A percentile compares a stretch with the other conserved stretches of the same genome.
Evolutionary conservation across 2,888 invertebrate species (phyloP).

Genomic region (Campaea margaritaria): DNA sequence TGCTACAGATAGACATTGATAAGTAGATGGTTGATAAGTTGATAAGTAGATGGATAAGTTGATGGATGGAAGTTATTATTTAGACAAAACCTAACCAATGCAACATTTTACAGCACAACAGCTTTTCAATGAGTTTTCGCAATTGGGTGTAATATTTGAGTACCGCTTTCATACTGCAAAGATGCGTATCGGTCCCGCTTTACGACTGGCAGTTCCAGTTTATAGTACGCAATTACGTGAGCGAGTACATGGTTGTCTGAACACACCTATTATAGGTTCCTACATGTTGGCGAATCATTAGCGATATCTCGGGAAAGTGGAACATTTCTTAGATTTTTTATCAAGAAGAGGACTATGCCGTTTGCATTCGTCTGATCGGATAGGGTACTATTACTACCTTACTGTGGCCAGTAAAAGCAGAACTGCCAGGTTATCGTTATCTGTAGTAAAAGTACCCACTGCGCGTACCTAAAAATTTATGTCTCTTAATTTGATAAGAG

Average conservation of each 20-base stretch:
- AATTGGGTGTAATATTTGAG: conserved; percentile 11
- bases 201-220: conserved; percentile 60
- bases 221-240: conserved; percentile 52
- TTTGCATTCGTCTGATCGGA: no score
- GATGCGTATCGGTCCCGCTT: conserved; percentile 50
- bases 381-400: no score
- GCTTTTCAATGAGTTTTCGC: neutral
- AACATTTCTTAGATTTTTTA: neutral
- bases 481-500: no score
- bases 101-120: neutral
- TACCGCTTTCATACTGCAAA: conserved; percentile 26
- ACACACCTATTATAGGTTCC: conserved; percentile 7
- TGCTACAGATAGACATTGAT: no score
- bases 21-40: no score
- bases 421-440: no score
- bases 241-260: conserved; percentile 18
- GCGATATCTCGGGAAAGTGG: neutral
- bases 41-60: no score
- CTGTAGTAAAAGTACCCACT: no score
- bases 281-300: conserved; percentile 1
- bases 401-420: no score
- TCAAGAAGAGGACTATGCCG: neutral
- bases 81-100: no score
- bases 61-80: no score
- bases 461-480: no score